Percentiles rank a stretch among this genome's conserved stretches.
Conservation (phyloP, 2,797 vertebrate species). For the Oceanodroma leucorhoa region DNA sequence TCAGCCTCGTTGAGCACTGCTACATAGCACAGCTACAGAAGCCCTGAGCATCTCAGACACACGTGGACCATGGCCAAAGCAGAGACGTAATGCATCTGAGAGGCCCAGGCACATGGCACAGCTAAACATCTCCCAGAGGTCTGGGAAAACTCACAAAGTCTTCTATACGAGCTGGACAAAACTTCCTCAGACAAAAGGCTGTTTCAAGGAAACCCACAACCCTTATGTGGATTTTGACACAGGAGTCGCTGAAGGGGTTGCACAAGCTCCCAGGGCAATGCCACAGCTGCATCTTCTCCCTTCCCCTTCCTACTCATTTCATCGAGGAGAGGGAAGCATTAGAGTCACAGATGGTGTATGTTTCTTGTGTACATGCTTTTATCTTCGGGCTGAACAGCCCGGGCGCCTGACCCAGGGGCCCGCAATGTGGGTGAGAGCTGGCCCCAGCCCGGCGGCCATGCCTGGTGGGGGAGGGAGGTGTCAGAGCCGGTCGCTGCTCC, state of each 20-base stretch:
- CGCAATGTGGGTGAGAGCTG: fast-evolving
- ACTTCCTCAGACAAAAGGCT: background rate
- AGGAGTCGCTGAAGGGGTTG: background rate
- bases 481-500: background rate
- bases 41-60: background rate
- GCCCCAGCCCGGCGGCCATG: fast-evolving
- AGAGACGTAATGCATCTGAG: fast-evolving
- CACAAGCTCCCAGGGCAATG: background rate
- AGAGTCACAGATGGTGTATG: background rate
- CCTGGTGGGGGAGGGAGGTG: fast-evolving
- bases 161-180: fast-evolving
- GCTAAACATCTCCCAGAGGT: background rate
- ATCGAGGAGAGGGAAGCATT: fast-evolving
- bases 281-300: background rate
- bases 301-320: background rate
- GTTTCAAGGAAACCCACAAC: background rate
- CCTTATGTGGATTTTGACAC: fast-evolving
- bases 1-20: background rate
- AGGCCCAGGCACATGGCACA: background rate
- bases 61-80: background rate
- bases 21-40: background rate
- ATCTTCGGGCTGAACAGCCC: background rate
- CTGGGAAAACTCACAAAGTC: background rate
- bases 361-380: background rate
- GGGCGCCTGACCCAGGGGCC: fast-evolving